A percentile compares a stretch with the other conserved stretches of the same genome.
phyloP scores from a whole-genome alignment of 92 coral and sea anemone species.

The Montipora capitata region DNA sequence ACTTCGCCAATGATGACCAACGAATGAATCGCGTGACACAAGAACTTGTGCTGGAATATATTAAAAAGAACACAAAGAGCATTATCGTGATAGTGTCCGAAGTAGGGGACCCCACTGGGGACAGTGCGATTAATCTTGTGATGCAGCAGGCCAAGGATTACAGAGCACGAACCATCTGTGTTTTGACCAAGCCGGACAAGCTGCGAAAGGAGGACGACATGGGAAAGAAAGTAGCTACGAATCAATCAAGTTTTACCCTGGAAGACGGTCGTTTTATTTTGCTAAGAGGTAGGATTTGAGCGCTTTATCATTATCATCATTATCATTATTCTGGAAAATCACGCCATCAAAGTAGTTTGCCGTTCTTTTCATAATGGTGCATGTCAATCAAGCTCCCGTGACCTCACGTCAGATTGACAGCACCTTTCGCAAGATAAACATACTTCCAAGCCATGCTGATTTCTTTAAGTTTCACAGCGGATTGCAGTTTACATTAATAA shows the following conservation, averaged over 20 bases:
- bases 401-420: too few species aligned
- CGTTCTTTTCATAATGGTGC: too few species aligned
- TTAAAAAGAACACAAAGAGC: slow-evolving; percentile 84
- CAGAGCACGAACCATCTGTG: slow-evolving; percentile 82
- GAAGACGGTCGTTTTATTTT: slow-evolving; percentile 85
- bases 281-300: slow-evolving; percentile 64
- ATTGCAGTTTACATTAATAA: too few species aligned
- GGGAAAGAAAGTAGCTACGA: slow-evolving; percentile 82
- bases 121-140: slow-evolving; percentile 87
- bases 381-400: too few species aligned
- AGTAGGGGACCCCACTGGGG: slow-evolving; percentile 94
- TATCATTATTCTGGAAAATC: too few species aligned
- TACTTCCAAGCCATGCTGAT: too few species aligned
- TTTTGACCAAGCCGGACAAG: slow-evolving; percentile 87
- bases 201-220: slow-evolving; percentile 79
- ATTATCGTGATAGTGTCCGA: slow-evolving; percentile 83
- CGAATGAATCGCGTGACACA: slow-evolving; percentile 82
- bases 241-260: slow-evolving; percentile 80
- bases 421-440: too few species aligned
- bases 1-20: slow-evolving; percentile 84
- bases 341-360: too few species aligned
- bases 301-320: too few species aligned
- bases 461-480: too few species aligned
- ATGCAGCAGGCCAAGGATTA: slow-evolving; percentile 82
- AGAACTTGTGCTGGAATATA: slow-evolving; percentile 77